Evolutionary conservation across 2,888 invertebrate species (phyloP).

Genomic region (Ormyrus rosae): DNA sequence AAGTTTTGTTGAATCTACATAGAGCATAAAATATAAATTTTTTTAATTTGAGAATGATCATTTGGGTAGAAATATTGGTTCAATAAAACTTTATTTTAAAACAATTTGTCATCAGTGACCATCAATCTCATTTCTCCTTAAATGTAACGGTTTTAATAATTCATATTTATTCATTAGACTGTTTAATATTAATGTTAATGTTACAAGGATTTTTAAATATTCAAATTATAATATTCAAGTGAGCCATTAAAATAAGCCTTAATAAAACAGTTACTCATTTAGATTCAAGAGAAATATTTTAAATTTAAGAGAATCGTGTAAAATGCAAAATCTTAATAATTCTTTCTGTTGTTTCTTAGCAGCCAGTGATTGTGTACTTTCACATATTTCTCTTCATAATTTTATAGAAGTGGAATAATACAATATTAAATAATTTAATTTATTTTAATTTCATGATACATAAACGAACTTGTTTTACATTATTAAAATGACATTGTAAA

Average conservation of each 20-base stretch:
- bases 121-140: no score
- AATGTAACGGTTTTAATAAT: background rate
- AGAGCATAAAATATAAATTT: no score
- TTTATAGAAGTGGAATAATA: slow-evolving; percentile 30
- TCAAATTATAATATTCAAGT: no score
- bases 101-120: no score
- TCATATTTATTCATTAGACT: background rate
- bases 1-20: no score
- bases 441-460: slow-evolving; percentile 6
- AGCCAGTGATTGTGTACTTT: background rate
- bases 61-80: no score
- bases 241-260: no score
- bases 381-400: slow-evolving; percentile 6
- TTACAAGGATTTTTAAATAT: no score
- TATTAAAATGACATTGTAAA: slow-evolving; percentile 2
- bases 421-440: background rate
- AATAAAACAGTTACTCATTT: background rate
- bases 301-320: background rate
- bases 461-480: background rate
- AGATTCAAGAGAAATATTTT: background rate
- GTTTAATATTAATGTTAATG: no score
- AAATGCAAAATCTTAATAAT: slow-evolving; percentile 12
- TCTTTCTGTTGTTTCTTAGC: slow-evolving; percentile 12
- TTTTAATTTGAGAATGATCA: no score
- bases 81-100: no score